Conservation (phyloP, 2,113 vertebrate species). For the Phrynosoma platyrhinos region DNA sequence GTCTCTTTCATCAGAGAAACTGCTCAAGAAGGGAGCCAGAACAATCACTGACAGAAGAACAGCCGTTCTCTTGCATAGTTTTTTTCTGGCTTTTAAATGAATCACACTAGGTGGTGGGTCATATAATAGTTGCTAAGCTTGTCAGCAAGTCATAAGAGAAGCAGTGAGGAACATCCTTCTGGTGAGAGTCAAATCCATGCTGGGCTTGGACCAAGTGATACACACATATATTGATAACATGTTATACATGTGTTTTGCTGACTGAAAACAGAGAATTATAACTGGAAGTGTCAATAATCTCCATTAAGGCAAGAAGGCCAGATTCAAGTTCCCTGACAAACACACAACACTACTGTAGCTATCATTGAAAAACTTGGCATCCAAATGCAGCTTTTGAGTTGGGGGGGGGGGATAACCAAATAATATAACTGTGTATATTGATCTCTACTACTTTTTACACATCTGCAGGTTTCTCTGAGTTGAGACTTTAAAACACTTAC, state of each 20-base stretch:
- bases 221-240: background rate
- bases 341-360: background rate
- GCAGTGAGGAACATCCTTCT: too few species aligned
- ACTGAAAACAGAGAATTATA: background rate
- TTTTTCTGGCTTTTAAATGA: background rate
- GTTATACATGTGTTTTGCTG: background rate
- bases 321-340: background rate
- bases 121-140: too few species aligned
- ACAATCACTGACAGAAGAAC: background rate
- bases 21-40: background rate
- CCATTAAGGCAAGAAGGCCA: too few species aligned
- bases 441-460: background rate
- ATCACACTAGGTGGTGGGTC: background rate
- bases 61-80: background rate
- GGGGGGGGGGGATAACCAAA: background rate
- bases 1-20: background rate
- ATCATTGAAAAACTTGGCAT: background rate
- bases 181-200: too few species aligned
- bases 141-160: too few species aligned
- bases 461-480: background rate
- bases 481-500: conserved; percentile 71
- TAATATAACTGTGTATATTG: background rate
- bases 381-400: background rate
- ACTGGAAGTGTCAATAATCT: background rate
- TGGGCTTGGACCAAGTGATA: too few species aligned